Evolutionary conservation across 1,140 invertebrate species (phyloP).

Genomic region (Pygmarrhopalites habei): DNA sequence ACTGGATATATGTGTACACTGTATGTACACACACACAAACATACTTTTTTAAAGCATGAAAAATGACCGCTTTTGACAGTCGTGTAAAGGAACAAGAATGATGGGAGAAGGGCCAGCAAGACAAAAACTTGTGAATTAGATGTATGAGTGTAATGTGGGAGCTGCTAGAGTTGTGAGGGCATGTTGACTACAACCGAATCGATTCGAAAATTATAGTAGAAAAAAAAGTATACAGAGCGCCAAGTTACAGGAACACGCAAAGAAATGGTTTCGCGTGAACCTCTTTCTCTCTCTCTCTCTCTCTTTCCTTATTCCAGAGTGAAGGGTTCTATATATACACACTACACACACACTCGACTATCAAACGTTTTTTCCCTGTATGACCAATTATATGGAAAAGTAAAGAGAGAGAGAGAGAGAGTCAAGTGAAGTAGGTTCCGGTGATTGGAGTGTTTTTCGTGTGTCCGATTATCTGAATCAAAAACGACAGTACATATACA

Average conservation of each 20-base stretch:
- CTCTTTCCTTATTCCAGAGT: background rate
- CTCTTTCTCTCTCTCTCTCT: background rate
- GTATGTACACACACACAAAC: no score
- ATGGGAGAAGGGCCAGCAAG: constrained; percentile 8
- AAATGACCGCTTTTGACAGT: constrained; percentile 24
- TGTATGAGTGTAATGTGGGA: constrained; percentile 9
- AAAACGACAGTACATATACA: no score
- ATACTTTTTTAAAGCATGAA: constrained; percentile 19
- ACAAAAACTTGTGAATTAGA: constrained; percentile 31
- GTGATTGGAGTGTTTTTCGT: constrained; percentile 10
- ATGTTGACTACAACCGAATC: constrained; percentile 19
- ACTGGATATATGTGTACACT: no score
- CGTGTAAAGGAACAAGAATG: constrained; percentile 14
- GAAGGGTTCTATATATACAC: no score
- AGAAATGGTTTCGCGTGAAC: constrained; percentile 33
- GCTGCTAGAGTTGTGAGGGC: background rate
- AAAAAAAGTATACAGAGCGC: background rate
- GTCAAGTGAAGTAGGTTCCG: background rate
- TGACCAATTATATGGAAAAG: background rate
- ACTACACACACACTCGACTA: no score
- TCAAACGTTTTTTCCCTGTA: no score
- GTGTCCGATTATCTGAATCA: constrained; percentile 9
- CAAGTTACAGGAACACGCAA: constrained; percentile 22
- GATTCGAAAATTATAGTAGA: constrained; percentile 29
- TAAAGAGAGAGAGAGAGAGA: background rate